phyloP scores from a whole-genome alignment of 2,888 invertebrate species.

The Epinotia bilunana region DNA sequence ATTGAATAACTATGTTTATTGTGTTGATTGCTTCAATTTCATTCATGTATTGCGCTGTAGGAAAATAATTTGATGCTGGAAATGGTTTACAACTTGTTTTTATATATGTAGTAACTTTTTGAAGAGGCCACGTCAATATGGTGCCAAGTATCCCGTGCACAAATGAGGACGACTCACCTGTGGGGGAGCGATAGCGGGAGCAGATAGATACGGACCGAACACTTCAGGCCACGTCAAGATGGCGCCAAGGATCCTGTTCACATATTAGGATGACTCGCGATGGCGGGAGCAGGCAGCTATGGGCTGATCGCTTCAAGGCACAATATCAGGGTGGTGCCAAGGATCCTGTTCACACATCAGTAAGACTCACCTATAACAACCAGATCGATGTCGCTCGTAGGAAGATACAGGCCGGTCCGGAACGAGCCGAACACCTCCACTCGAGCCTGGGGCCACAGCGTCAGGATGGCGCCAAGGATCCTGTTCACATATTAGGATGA shows the following conservation, averaged over 20 bases:
- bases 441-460: too few species aligned
- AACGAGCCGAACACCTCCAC: too few species aligned
- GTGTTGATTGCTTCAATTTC: not conserved
- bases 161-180: conserved; percentile 73
- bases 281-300: conserved; percentile 97
- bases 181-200: conserved; percentile 88
- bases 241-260: conserved; percentile 79
- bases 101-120: not conserved
- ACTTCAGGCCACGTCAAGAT: conserved; percentile 78
- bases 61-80: not conserved
- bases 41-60: conserved; percentile 2
- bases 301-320: conserved; percentile 95
- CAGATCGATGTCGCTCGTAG: too few species aligned
- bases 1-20: not conserved
- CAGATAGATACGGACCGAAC: conserved; percentile 97
- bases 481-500: conserved; percentile 26
- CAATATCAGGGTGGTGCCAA: conserved; percentile 92
- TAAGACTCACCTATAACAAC: too few species aligned
- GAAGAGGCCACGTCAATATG: not conserved
- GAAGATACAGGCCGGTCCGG: too few species aligned
- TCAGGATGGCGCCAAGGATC: conserved; percentile 86
- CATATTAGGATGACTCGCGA: conserved; percentile 70
- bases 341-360: conserved; percentile 92
- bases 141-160: not conserved
- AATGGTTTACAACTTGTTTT: not conserved